Evolutionary conservation across 1,140 invertebrate species (phyloP).

Genomic region (Laupala kohalensis): DNA sequence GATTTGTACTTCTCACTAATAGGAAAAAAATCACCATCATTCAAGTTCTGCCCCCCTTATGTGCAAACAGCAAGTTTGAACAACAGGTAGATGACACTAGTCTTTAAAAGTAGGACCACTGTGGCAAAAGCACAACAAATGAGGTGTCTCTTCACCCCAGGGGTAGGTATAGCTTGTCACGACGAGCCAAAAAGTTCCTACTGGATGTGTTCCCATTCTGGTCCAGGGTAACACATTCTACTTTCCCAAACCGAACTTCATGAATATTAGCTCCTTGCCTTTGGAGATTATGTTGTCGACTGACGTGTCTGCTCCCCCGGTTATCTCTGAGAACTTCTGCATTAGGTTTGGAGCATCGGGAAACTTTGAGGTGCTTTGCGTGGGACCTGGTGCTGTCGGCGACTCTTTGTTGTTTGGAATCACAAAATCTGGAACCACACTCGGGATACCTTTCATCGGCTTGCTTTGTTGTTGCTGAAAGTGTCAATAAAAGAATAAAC

Average conservation of each 20-base stretch:
- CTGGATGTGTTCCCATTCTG: neutral
- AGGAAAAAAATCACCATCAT: no score
- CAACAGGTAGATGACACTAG: neutral
- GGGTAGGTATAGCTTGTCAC: neutral
- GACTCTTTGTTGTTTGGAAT: constrained; percentile 19
- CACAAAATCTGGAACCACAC: constrained; percentile 26
- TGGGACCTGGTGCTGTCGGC: constrained; percentile 11
- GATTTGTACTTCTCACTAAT: no score
- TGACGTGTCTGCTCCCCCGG: constrained; percentile 47
- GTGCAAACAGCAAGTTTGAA: neutral
- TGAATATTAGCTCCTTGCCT: constrained; percentile 80
- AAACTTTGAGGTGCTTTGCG: constrained; percentile 9
- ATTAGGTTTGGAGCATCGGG: constrained; percentile 50
- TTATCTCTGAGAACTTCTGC: constrained; percentile 68
- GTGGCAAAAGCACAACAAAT: neutral
- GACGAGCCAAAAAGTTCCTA: neutral
- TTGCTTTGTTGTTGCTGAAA: constrained; percentile 19
- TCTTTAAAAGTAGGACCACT: neutral
- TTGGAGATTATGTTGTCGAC: constrained; percentile 58
- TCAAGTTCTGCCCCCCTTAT: neutral
- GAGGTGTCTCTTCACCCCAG: neutral
- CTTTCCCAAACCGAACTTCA: constrained; percentile 69
- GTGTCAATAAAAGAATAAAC: no score
- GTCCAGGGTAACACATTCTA: neutral
- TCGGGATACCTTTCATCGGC: constrained; percentile 22